Percentiles rank a stretch among this genome's conserved stretches.
These are phyloP conservation scores for Argyrosomus japonicus DNA, from an alignment of 2,113 vertebrate species.

Conservation along the genomic window DNA sequence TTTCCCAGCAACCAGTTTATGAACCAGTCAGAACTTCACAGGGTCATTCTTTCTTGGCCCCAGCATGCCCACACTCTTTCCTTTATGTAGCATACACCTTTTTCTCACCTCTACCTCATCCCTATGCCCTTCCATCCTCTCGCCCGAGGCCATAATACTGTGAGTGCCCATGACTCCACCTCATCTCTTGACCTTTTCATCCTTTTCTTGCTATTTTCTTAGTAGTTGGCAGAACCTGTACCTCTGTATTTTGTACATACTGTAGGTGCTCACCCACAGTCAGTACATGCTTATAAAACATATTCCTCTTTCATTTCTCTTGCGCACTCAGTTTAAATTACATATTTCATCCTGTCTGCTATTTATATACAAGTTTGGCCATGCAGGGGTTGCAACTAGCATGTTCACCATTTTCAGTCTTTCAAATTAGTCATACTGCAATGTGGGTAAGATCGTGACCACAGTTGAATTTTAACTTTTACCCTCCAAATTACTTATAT, in stretches of 20 bases:
- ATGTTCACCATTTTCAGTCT: neutral
- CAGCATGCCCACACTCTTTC: constrained; percentile 1
- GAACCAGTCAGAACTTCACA: constrained; percentile 39
- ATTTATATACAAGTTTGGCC: neutral
- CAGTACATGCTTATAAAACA: neutral
- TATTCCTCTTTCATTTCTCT: neutral
- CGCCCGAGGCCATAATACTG: constrained; percentile 39
- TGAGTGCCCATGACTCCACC: constrained; percentile 18
- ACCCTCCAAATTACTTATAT: neutral
- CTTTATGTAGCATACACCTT: constrained; percentile 35
- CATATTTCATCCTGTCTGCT: neutral
- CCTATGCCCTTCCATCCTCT: constrained; percentile 25
- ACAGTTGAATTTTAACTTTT: neutral
- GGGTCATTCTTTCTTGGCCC: constrained; percentile 51
- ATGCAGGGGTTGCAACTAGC: neutral
- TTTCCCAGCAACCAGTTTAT: constrained; percentile 34
- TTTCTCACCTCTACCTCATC: constrained; percentile 45
- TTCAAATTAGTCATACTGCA: neutral
- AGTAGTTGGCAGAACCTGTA: constrained; percentile 16
- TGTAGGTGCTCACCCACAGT: neutral
- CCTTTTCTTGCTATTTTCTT: constrained; percentile 26
- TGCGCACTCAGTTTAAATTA: neutral
- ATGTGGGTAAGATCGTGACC: neutral
- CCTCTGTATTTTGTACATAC: constrained; percentile 12
- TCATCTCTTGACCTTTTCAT: constrained; percentile 53